Conservation (phyloP, 1,140 invertebrate species). For the Aporrectodea caliginosa region DNA sequence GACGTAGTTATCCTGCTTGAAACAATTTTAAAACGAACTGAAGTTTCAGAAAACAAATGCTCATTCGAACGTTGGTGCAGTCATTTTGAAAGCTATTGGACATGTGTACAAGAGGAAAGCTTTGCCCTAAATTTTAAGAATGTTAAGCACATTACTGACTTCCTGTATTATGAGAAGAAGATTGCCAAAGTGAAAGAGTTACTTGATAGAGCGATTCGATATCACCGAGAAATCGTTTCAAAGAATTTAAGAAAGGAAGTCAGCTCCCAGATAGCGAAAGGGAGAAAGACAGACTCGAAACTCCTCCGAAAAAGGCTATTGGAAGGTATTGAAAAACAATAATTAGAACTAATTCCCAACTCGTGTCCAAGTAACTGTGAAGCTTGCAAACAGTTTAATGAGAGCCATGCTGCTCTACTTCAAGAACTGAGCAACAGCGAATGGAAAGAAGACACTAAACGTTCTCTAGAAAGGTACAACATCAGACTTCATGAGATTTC, state of each 20-base stretch:
- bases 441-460: not conserved
- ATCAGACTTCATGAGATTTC: not conserved
- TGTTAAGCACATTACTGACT: not conserved
- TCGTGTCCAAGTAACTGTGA: not conserved
- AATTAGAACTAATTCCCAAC: not conserved
- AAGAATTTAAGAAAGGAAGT: not conserved
- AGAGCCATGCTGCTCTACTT: not conserved
- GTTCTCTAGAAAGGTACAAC: not conserved
- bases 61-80: not conserved
- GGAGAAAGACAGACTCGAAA: not conserved
- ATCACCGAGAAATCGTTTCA: not conserved
- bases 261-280: not conserved
- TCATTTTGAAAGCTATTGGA: not conserved
- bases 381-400: not conserved
- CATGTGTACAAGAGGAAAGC: not conserved
- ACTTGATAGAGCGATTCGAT: not conserved
- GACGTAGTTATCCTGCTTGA: not conserved
- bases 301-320: not conserved
- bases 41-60: not conserved
- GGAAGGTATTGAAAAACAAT: not conserved
- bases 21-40: not conserved
- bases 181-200: not conserved
- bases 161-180: not conserved
- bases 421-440: not conserved
- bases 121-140: not conserved